Conservation (phyloP, 2,797 vertebrate genomes). For the Pristis pectinata region DNA sequence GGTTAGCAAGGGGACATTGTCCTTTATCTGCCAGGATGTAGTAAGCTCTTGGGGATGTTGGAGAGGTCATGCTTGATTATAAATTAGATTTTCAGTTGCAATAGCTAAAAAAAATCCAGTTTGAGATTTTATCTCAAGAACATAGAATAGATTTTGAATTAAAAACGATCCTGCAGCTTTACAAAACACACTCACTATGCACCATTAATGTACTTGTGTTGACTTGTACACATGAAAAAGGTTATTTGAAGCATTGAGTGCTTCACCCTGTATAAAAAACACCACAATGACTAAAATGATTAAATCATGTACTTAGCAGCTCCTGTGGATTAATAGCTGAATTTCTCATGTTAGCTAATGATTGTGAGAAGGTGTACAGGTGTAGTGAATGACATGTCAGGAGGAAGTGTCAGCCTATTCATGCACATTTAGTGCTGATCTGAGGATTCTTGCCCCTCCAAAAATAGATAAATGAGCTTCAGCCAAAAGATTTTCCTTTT, state of each 20-base stretch:
- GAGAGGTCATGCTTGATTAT: conserved; percentile 21
- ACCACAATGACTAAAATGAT: not conserved
- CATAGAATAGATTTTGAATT: conserved; percentile 28
- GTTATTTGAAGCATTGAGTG: not conserved
- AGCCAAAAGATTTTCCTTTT: not conserved
- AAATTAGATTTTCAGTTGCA: conserved; percentile 33
- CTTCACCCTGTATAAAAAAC: not conserved
- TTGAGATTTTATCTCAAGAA: conserved; percentile 12
- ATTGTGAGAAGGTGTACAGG: not conserved
- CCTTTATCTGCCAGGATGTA: not conserved
- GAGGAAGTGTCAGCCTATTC: not conserved
- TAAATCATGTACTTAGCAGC: not conserved
- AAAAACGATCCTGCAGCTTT: not conserved
- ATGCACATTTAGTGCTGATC: not conserved
- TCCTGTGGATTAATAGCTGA: not conserved
- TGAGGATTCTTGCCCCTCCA: not conserved
- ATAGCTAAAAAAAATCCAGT: not conserved
- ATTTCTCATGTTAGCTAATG: not conserved
- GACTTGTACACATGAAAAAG: not conserved
- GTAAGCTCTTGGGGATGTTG: conserved; percentile 25
- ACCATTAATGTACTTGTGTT: not conserved
- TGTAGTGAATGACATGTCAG: not conserved
- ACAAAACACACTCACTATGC: not conserved
- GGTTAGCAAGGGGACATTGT: not conserved
- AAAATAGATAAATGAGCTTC: not conserved